Evolutionary conservation across 2,797 vertebrate species (phyloP), one percentile per base, ranked within the genome.

Genomic region (Todus mexicanus): DNA sequence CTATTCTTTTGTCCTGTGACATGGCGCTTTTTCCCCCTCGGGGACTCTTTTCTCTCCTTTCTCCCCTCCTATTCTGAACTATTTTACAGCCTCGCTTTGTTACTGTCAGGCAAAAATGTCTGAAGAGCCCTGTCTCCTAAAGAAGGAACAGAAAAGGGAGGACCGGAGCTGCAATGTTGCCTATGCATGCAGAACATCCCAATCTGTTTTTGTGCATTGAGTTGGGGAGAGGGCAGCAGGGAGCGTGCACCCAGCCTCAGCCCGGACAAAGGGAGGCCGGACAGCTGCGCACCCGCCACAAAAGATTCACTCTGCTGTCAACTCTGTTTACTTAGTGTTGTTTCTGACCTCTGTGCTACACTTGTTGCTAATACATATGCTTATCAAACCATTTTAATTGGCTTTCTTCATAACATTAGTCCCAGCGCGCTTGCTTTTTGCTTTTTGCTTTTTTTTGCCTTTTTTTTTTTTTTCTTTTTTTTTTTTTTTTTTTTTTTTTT

Each of bases 281-380:
- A 98, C 98, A 99, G 98, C 98, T 98, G 98, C 97, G 96, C 96
- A 96, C 94, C 95, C 87, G 74, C 95, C 97, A 98, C 98, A 99
- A 99, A 99, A 97, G 98, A 97, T 98, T 96, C 97, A 97, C 98
- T 98, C 97, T 98, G 97, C 98, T 97, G 96, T 98, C 97, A 94
- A 97, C 97, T 96, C 97, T 99, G 98, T 99, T 99, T 98, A 98
- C 98, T 99, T 98, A 98, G 98, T 97, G 97, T 98, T 97, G 95
- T 98, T 98, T 98, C 98, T 97, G 97, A 98, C 97, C 97, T 96
- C 96, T 96, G 96, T 97, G 97, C 95, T 63, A 90, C 97, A 98
- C 98, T 96, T 94, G 93, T 94, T 95, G 96, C 97, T 96, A 74
- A 94, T 96, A 93, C 95, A 96, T 97, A 98, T 97, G 98, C 97